Conservation (phyloP, 2,888 invertebrate species). For the Acronicta aceris region DNA sequence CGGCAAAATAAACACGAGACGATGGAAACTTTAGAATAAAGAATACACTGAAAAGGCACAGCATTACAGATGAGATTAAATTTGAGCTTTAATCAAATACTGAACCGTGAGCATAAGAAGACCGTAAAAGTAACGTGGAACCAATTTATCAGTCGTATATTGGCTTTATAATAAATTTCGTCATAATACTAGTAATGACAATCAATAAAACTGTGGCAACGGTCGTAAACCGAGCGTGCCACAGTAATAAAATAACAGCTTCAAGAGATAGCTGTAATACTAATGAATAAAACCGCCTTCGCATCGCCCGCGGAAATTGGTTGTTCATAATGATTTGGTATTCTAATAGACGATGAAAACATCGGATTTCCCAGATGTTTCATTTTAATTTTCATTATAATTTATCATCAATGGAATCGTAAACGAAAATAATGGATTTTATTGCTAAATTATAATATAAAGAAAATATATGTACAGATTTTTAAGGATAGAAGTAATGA, state of each 20-base stretch:
- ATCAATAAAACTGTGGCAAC: constrained; percentile 64
- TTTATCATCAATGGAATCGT: constrained; percentile 16
- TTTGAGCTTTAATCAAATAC: too few relatives aligned
- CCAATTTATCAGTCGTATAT: constrained; percentile 58
- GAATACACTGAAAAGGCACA: background rate
- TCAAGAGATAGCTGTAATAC: constrained; percentile 46
- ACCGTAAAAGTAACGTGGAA: constrained; percentile 37
- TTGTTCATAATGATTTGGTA: constrained; percentile 31
- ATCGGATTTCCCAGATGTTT: constrained; percentile 14
- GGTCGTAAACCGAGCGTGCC: constrained; percentile 67
- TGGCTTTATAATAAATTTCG: constrained; percentile 53
- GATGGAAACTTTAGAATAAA: background rate
- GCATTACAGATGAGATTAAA: constrained; percentile 9
- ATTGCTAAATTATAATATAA: background rate
- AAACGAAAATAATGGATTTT: too few relatives aligned
- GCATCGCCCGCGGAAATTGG: constrained; percentile 29
- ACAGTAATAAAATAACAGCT: constrained; percentile 72
- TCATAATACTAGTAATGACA: constrained; percentile 67
- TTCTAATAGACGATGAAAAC: constrained; percentile 25
- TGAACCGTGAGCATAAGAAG: constrained; percentile 19
- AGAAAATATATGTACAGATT: background rate
- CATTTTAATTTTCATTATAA: constrained; percentile 19
- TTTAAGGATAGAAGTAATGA: too few relatives aligned
- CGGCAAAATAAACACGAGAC: constrained; percentile 5
- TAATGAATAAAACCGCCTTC: constrained; percentile 48